These are phyloP conservation scores for Mus musculus DNA, from an alignment of 2,113 vertebrate species.

Conservation along the genomic window GRCm39 chr1:61749001-61749500, in stretches of 20 bases:
- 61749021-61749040: neutral
- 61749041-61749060: neutral
- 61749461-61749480: neutral
- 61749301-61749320: neutral
- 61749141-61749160: neutral
- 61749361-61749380: neutral
- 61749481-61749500: neutral
- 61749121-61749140: neutral
- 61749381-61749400: neutral
- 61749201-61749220: neutral
- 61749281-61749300: neutral
- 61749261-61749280: neutral
- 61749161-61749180: neutral
- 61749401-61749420: slow-evolving; percentile 19
- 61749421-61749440: neutral
- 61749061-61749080: neutral
- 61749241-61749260: neutral
- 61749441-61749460: neutral
- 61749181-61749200: neutral
- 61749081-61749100: neutral
- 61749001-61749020: neutral
- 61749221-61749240: neutral
- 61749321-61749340: neutral
- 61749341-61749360: neutral
- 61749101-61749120: neutral